phyloP scores from a whole-genome alignment of 2,113 vertebrate species.

The Neoarius graeffei region DNA sequence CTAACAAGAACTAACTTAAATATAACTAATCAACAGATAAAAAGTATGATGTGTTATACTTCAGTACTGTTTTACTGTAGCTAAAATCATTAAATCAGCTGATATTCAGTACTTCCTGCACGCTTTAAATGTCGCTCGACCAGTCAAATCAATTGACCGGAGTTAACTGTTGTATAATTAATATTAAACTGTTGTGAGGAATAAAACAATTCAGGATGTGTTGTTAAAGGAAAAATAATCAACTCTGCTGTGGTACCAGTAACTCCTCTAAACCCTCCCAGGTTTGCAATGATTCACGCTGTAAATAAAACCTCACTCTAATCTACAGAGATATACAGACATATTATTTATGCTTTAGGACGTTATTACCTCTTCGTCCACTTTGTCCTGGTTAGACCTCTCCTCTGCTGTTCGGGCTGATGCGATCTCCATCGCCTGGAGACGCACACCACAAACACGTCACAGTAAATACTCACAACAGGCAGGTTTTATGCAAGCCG shows the following conservation, averaged over 20 bases:
- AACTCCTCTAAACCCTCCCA: not conserved
- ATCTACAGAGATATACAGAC: not conserved
- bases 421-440: slow-evolving; percentile 87
- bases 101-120: no score
- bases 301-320: not conserved
- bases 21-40: not conserved
- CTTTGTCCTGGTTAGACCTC: slow-evolving; percentile 85
- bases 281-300: not conserved
- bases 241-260: not conserved
- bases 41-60: not conserved
- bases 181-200: no score
- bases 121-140: no score
- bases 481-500: not conserved
- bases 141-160: no score
- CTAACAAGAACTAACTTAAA: not conserved
- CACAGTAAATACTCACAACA: not conserved
- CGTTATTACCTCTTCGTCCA: slow-evolving; percentile 87
- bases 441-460: slow-evolving; percentile 35
- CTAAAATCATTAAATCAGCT: no score
- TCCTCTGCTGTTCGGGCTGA: slow-evolving; percentile 83
- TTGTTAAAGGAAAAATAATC: not conserved
- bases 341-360: not conserved
- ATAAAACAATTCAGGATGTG: not conserved
- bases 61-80: no score
- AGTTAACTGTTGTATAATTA: no score